A percentile compares a stretch with the other conserved stretches of the same genome.
Conservation (phyloP, 2,888 invertebrate genomes). For the Tyria jacobaeae region DNA sequence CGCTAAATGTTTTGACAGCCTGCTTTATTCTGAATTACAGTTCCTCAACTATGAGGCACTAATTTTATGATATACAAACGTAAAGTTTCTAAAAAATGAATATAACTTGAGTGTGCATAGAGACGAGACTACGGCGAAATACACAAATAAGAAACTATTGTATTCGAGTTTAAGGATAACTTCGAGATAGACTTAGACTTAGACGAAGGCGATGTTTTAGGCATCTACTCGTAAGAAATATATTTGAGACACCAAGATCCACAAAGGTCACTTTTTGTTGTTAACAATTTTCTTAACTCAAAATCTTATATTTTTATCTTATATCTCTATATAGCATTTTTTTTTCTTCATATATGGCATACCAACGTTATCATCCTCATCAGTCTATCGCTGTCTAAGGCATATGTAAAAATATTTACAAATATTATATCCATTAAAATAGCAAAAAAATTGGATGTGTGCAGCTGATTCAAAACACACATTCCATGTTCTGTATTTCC, state of each 20-base stretch:
- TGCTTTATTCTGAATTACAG: no score
- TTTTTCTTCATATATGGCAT: no score
- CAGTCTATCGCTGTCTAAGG: no score
- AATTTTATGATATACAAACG: no score
- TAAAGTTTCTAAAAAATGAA: neutral
- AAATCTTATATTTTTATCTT: neutral
- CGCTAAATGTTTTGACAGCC: no score
- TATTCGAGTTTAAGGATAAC: constrained; percentile 24
- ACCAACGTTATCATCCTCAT: no score
- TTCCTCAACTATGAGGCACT: no score
- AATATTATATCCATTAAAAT: no score
- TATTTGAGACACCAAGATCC: constrained; percentile 13
- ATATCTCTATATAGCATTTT: neutral
- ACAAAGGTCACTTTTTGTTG: neutral
- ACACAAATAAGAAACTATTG: constrained; percentile 29
- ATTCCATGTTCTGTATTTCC: no score
- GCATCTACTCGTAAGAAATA: constrained; percentile 22
- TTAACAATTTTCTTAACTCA: neutral
- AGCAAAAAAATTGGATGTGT: no score
- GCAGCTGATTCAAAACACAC: no score
- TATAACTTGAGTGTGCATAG: neutral
- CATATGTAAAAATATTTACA: no score
- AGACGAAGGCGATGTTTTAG: constrained; percentile 21
- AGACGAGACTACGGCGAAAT: constrained; percentile 8
- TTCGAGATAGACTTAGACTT: constrained; percentile 17